Base-by-base conservation (phyloP, 2,797 vertebrate genomes). In the Clarias platycephalus region DNA sequence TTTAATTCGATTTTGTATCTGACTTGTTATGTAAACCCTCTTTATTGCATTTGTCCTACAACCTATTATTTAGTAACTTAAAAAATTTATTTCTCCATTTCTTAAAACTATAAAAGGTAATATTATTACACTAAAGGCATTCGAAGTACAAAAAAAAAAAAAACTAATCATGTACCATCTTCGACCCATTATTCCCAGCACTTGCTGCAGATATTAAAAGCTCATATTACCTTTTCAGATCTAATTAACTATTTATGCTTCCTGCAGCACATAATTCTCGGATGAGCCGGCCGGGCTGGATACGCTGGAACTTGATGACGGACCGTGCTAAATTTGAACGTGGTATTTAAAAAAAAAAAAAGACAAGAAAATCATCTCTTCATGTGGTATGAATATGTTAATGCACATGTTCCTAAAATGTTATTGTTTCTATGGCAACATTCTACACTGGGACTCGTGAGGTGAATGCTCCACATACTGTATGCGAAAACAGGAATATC, bases 221-320 rank as follows among this genome's bases (percentile, higher is more conserved):
- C 57, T 53, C 28, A 64, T 34, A 83, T 83, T 75, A 81, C 84
- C 70, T 85, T 85, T 26, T 28, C 71, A 58, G 62, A 76, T 76
- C 49, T 68, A 26, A 85, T 85, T 24, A 81, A 85, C 53, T 76
- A 81, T 85, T 74, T 60, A 85, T 85, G 79, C 81, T 80, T 85
- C 53, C 62, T 44, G 84, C 63, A 58, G 40, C 72, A 60, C 55
- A 74, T 76, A 76, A 81, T 60, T 76, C 71, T 76, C 13, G 6
- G 4, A n/a, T n/a, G 49, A 67, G 68, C 66, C 70, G 76, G 78
- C 68, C 40, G 57, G 74, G 58, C 55, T 66, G 60, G n/a, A 44
- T 44, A 57, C 28, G 34, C 31, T 57, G 78, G 60, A 75, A 9
- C 22, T 63, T 80, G 76, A 84, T 84, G 60, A 85, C 66, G 40